A percentile compares a stretch with the other conserved stretches of the same genome.
Evolutionary conservation across 2,113 vertebrate species (phyloP).

Genomic region (Irena cyanogastra): DNA sequence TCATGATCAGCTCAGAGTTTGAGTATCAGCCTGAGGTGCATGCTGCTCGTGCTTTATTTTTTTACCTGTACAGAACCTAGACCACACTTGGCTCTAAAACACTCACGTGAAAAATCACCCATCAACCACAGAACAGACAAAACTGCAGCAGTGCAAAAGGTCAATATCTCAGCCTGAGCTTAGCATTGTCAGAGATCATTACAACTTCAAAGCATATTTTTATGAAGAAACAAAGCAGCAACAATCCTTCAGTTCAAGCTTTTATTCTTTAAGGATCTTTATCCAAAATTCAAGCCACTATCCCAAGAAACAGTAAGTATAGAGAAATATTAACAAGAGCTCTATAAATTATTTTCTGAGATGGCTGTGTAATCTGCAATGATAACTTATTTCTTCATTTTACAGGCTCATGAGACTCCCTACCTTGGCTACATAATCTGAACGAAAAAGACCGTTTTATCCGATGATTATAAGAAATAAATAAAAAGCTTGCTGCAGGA

Average conservation of each 20-base stretch:
- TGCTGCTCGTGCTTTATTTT: neutral
- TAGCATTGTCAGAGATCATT: neutral
- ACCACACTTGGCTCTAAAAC: neutral
- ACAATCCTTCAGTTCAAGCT: neutral
- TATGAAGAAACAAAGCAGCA: neutral
- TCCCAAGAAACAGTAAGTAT: neutral
- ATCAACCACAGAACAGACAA: neutral
- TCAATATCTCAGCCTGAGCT: neutral
- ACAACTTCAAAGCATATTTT: neutral
- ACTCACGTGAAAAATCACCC: neutral
- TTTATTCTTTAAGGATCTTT: neutral
- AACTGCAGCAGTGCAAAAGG: neutral
- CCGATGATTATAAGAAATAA: neutral
- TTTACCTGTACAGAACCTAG: neutral
- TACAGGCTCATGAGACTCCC: neutral
- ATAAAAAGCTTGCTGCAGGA: neutral
- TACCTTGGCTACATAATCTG: neutral
- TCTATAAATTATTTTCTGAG: neutral
- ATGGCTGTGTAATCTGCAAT: neutral
- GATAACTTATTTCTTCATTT: constrained; percentile 1
- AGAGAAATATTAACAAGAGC: neutral
- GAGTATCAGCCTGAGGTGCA: neutral
- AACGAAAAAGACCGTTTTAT: constrained; percentile 8
- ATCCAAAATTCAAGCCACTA: neutral
- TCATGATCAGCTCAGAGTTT: neutral